Evolutionary conservation across 2,797 vertebrate species (phyloP), one percentile per base, ranked within the genome.

Genomic region (Pangasius macronema): DNA sequence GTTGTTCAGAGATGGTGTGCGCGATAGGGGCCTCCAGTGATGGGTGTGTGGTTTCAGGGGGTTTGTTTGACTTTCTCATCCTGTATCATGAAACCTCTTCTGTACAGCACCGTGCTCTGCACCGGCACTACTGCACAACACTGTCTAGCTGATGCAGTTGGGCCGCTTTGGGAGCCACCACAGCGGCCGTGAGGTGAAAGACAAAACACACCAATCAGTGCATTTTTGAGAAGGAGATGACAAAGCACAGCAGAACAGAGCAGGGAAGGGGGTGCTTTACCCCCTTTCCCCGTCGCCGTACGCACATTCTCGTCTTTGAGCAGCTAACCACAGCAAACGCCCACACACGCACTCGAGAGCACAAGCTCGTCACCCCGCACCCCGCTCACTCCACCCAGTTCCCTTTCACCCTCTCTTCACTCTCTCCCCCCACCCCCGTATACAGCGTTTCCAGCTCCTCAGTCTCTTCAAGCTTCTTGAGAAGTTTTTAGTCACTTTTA

Each of bases 1-100:
- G 91, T 92, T 93, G 94, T 93, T 95, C 85, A 86, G 91, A 83
- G 93, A 95, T 94, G 93, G 81, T 91, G 87, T 90, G 42, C 5
- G 88, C 88, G 94, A 94, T 94, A 93, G 51, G 87, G 89, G 83
- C 88, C 89, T 91, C 81, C 76, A 82, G 88, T 65, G 76, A 87
- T 88, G 82, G 87, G 70, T 85, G 88, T 91, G 92, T 76, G 91
- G 92, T 93, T 92, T 91, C 83, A 46, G 85, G 86, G 85, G 85
- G 86, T 86, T 85, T 86, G 87, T 84, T 88, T 63, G 81, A 73
- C 75, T 73, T 75, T 87, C 87, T 91, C 68, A 84, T 85, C 49
- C 81, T 87, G 86, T 82, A 86, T 61, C 86, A 39, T 39, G 61
- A 88, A 77, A 73, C 42, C 16, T 84, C 42, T 55, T 82, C 42